phyloP scores from a whole-genome alignment of 2,797 vertebrate species.

The Lithobates pipiens region DNA sequence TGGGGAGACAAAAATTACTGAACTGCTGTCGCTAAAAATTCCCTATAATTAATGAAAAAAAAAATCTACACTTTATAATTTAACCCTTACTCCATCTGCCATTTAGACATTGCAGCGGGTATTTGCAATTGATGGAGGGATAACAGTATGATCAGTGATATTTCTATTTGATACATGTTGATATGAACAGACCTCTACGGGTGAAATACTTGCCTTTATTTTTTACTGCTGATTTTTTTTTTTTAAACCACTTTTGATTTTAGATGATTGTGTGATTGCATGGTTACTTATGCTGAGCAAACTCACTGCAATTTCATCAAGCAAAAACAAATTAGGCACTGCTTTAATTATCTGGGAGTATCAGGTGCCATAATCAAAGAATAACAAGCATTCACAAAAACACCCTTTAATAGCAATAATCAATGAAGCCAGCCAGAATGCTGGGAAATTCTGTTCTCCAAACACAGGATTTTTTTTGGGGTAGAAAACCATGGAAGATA shows the following conservation, averaged over 20 bases:
- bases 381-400: neutral
- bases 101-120: no score
- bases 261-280: neutral
- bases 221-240: neutral
- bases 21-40: constrained; percentile 57
- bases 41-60: constrained; percentile 51
- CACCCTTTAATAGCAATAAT: neutral
- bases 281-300: neutral
- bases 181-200: neutral
- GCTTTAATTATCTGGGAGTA: neutral
- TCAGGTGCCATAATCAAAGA: neutral
- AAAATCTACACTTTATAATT: constrained; percentile 32
- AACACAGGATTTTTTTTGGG: neutral
- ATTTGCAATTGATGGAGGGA: no score
- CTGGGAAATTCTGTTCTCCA: neutral
- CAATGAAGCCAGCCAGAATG: neutral
- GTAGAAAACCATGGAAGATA: no score
- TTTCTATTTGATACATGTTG: neutral
- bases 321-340: neutral
- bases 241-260: neutral
- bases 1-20: constrained; percentile 50
- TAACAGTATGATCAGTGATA: neutral
- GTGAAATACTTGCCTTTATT: neutral
- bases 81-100: constrained; percentile 24
- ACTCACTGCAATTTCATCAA: neutral